Conservation (phyloP, 2,797 vertebrate species). For the Gymnocypris eckloni region DNA sequence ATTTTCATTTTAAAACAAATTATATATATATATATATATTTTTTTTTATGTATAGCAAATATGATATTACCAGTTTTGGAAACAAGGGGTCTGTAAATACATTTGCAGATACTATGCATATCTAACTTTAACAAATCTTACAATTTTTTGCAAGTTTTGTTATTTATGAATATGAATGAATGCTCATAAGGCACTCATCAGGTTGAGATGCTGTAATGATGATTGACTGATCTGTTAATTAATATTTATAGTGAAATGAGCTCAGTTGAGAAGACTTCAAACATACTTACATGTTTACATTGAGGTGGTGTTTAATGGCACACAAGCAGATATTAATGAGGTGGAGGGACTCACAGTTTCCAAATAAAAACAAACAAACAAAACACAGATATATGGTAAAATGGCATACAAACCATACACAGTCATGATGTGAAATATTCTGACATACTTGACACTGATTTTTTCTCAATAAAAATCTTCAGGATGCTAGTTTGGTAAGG, state of each 20-base stretch:
- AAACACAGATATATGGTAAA: slow-evolving; percentile 32
- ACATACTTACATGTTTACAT: slow-evolving; percentile 83
- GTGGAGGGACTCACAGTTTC: slow-evolving; percentile 62
- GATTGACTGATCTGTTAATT: neutral
- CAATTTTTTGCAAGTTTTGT: slow-evolving; percentile 26
- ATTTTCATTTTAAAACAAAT: too few species aligned
- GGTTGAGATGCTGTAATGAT: slow-evolving; percentile 12
- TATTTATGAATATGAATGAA: slow-evolving; percentile 4
- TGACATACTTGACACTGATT: neutral
- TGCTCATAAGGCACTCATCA: slow-evolving; percentile 11
- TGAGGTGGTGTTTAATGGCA: slow-evolving; percentile 78
- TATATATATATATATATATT: too few species aligned
- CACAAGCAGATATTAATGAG: slow-evolving; percentile 83
- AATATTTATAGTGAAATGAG: slow-evolving; percentile 19
- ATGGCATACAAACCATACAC: slow-evolving; percentile 44
- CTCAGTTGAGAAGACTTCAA: slow-evolving; percentile 71
- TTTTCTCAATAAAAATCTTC: neutral
- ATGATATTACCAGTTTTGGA: neutral
- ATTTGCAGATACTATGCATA: neutral
- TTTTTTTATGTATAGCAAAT: neutral
- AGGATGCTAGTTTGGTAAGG: neutral
- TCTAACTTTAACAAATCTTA: neutral
- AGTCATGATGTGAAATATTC: neutral
- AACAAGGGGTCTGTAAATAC: neutral
- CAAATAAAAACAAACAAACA: slow-evolving; percentile 47